Percentiles rank a stretch among this genome's conserved stretches.
Evolutionary conservation across 2,797 vertebrate genomes (phyloP).

Genomic region (Micrastur ruficollis): DNA sequence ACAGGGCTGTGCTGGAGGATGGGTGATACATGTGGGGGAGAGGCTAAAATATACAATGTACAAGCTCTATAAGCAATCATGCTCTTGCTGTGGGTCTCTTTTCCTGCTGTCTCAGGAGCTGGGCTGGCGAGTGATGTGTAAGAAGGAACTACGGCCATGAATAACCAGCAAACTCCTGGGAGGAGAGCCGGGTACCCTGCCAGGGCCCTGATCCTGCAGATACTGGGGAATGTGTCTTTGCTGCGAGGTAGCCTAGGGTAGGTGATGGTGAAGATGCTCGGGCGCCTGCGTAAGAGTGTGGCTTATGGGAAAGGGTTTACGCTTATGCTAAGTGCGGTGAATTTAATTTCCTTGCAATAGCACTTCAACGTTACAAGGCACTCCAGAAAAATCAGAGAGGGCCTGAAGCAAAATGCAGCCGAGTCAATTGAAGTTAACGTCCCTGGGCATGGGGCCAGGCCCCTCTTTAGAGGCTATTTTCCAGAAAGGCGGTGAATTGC

Average conservation of each 20-base stretch:
- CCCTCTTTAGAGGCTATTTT: constrained; percentile 18
- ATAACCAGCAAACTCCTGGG: background rate
- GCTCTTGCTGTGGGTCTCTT: background rate
- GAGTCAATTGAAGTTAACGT: constrained; percentile 55
- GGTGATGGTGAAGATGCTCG: background rate
- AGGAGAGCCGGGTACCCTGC: too few relatives aligned
- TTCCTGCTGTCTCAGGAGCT: background rate
- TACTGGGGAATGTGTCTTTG: fast-evolving
- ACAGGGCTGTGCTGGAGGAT: background rate
- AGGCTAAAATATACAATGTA: background rate
- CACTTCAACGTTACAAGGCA: background rate
- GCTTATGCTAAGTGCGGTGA: background rate
- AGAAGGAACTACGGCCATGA: background rate
- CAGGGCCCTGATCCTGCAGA: background rate
- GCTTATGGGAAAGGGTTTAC: background rate
- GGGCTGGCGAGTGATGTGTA: background rate
- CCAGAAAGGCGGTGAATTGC: background rate
- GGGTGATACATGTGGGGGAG: fast-evolving
- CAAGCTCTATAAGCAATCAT: fast-evolving
- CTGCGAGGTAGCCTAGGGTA: background rate
- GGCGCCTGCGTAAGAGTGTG: background rate
- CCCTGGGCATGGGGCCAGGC: background rate
- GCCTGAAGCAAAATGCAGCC: background rate
- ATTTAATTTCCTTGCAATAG: background rate
- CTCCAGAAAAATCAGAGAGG: constrained; percentile 40